Conservation (phyloP, 2,113 vertebrate genomes). For the Condylura cristata region DNA sequence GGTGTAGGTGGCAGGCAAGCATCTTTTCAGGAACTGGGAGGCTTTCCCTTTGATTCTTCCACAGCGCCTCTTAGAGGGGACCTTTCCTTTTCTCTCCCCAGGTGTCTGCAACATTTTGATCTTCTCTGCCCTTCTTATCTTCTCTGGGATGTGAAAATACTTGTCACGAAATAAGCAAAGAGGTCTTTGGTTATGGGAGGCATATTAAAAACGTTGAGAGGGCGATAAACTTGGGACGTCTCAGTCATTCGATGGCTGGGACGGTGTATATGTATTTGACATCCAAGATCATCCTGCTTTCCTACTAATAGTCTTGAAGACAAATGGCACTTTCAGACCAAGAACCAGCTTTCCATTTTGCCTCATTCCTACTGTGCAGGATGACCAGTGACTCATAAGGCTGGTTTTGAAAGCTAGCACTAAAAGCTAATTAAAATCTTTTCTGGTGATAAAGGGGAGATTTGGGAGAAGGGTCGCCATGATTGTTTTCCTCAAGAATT, state of each 20-base stretch:
- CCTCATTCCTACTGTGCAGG: conserved; percentile 68
- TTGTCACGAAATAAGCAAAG: conserved; percentile 38
- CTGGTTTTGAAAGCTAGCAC: conserved; percentile 85
- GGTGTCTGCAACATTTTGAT: conserved; percentile 69
- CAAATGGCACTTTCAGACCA: conserved; percentile 59
- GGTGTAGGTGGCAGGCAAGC: not conserved
- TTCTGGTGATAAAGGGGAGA: conserved; percentile 86
- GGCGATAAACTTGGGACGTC: conserved; percentile 62
- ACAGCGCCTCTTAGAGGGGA: conserved; percentile 57
- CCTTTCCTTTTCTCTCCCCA: conserved; percentile 69
- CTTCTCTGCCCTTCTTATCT: conserved; percentile 27
- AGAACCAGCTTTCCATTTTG: conserved; percentile 70
- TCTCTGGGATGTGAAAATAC: conserved; percentile 40
- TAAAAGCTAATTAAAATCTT: conserved; percentile 91
- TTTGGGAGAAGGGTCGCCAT: conserved; percentile 82
- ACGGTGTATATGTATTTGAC: conserved; percentile 62
- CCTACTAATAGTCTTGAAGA: conserved; percentile 65
- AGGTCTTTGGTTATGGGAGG: conserved; percentile 56
- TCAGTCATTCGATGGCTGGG: conserved; percentile 56
- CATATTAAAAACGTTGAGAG: conserved; percentile 67
- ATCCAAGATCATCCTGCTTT: conserved; percentile 60
- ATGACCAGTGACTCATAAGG: conserved; percentile 81
- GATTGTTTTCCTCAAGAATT: conserved; percentile 88
- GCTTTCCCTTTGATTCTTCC: conserved; percentile 62
- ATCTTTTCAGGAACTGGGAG: not conserved